A percentile compares a stretch with the other conserved stretches of the same genome.
These are phyloP conservation scores for Clarias pachynema DNA, from an alignment of 2,797 vertebrate genomes.

Conservation along the genomic window DNA sequence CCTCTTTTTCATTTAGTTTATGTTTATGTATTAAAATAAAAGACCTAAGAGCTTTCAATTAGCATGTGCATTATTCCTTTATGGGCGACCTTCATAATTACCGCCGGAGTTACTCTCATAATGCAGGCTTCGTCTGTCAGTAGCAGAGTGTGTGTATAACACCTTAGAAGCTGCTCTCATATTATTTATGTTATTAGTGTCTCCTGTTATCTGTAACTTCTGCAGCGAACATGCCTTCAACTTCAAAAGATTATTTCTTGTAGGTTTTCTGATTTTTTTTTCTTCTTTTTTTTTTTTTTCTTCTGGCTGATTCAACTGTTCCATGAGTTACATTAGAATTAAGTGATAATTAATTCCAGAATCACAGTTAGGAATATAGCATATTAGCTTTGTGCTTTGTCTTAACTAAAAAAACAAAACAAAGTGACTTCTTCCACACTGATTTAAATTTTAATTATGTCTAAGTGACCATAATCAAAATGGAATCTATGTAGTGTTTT, in stretches of 20 bases:
- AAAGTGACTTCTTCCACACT: neutral
- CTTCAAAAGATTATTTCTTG: no score
- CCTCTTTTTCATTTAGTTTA: slow-evolving; percentile 9
- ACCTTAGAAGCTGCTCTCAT: neutral
- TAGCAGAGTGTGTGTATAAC: neutral
- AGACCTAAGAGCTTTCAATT: neutral
- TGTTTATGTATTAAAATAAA: slow-evolving; percentile 6
- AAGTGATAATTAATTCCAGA: neutral
- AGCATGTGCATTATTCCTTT: neutral
- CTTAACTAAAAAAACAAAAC: neutral
- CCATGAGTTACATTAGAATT: neutral
- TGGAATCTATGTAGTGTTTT: neutral
- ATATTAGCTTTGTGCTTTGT: neutral
- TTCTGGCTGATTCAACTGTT: neutral
- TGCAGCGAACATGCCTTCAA: neutral
- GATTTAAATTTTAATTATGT: neutral
- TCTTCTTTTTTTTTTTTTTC: neutral
- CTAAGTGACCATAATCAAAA: neutral
- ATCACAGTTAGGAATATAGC: neutral
- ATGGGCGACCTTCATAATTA: neutral
- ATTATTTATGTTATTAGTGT: neutral
- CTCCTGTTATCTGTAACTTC: neutral
- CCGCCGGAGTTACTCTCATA: neutral
- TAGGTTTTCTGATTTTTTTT: neutral
- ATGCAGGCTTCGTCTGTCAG: neutral